Evolutionary conservation across 2,113 vertebrate species (phyloP).

Genomic region (Chunga burmeisteri): DNA sequence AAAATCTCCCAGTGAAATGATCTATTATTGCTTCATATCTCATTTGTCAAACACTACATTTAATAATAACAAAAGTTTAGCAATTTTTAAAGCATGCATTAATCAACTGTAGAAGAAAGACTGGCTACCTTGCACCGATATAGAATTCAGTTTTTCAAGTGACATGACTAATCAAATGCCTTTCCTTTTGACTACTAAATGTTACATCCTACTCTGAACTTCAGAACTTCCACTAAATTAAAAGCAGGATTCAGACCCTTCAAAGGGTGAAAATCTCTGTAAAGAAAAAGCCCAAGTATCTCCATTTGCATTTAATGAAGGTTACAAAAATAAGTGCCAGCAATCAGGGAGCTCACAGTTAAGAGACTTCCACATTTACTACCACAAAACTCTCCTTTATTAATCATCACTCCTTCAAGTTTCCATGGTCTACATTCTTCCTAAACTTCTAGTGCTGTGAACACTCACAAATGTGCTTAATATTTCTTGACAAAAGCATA

Average conservation of each 20-base stretch:
- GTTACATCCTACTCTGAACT: neutral
- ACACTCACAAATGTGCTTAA: neutral
- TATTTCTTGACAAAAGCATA: neutral
- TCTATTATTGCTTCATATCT: slow-evolving; percentile 15
- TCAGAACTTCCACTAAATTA: neutral
- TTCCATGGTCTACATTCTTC: neutral
- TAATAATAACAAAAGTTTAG: slow-evolving; percentile 21
- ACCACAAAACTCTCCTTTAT: neutral
- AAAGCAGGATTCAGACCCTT: neutral
- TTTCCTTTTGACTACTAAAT: neutral
- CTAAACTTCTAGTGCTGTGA: neutral
- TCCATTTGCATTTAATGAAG: neutral
- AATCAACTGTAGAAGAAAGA: neutral
- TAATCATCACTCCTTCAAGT: neutral
- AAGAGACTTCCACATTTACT: neutral
- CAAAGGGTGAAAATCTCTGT: neutral
- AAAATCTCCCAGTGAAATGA: neutral
- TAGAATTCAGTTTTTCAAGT: neutral
- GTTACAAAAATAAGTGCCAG: neutral
- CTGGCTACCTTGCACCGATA: neutral
- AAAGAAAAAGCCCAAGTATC: neutral
- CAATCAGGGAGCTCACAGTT: neutral
- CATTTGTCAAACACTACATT: slow-evolving; percentile 30
- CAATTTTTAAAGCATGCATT: neutral
- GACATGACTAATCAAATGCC: neutral